These are phyloP conservation scores for Microcebus griseorufus DNA, from an alignment of 2,113 vertebrate genomes.

Conservation along the genomic window DNA sequence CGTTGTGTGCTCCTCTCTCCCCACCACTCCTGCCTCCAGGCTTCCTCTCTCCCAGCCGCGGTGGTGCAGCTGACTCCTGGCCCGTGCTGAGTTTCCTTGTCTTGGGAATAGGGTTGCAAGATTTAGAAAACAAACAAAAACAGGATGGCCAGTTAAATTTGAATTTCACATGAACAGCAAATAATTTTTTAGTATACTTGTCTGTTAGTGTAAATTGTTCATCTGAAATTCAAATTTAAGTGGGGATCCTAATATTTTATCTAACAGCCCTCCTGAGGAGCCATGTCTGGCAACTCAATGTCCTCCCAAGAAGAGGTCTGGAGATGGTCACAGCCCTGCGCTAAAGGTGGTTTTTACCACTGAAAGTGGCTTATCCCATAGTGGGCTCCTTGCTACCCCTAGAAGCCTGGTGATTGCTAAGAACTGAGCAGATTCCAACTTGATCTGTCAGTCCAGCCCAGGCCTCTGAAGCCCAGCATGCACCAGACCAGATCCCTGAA, in stretches of 20 bases:
- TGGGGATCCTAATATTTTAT: neutral
- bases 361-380: neutral
- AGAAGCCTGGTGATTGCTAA: neutral
- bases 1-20: accelerated
- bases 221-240: neutral
- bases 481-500: neutral
- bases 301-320: neutral
- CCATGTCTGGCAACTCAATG: neutral
- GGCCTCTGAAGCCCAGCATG: neutral
- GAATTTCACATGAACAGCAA: neutral
- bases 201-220: neutral
- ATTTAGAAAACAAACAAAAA: neutral
- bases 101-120: neutral
- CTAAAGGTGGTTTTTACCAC: neutral
- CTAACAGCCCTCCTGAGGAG: neutral
- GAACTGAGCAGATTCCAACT: neutral
- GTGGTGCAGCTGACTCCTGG: accelerated
- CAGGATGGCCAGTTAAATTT: neutral
- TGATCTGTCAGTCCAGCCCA: neutral
- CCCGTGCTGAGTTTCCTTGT: neutral
- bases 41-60: neutral
- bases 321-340: neutral
- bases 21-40: no score
- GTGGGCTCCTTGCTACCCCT: neutral
- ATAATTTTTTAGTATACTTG: neutral